Percentiles rank a stretch among this genome's conserved stretches.
phyloP scores from a whole-genome alignment of 1,140 invertebrate species.

The Lutraria rhynchaena region DNA sequence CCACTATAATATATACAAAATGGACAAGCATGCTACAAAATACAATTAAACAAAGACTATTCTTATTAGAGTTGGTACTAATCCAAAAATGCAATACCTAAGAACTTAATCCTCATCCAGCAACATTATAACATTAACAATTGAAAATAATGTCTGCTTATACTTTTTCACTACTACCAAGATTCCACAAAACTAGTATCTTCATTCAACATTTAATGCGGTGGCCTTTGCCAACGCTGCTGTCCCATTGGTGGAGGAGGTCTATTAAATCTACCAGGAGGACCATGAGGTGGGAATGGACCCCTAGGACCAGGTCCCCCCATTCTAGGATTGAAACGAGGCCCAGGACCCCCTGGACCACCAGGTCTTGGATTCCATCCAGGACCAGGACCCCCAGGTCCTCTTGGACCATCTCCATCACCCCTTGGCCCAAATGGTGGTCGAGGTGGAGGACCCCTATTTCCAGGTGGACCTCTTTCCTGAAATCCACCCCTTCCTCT shows the following conservation, averaged over 20 bases:
- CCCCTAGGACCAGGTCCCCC: constrained; percentile 50
- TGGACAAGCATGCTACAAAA: no score
- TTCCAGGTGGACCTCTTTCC: constrained; percentile 46
- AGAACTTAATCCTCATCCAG: no score
- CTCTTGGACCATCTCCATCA: constrained; percentile 50
- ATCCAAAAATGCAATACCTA: no score
- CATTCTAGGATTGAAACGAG: constrained; percentile 55
- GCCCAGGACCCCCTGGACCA: constrained; percentile 31
- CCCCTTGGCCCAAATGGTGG: constrained; percentile 47
- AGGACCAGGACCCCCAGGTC: constrained; percentile 41
- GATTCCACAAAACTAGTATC: no score
- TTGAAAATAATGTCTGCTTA: no score
- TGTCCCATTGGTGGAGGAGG: constrained; percentile 49
- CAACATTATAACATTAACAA: no score
- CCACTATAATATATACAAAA: no score
- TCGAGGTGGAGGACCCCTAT: constrained; percentile 43
- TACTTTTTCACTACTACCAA: no score
- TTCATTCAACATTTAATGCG: constrained; percentile 7
- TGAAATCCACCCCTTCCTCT: constrained; percentile 57
- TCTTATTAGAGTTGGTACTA: no score
- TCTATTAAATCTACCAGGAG: constrained; percentile 52
- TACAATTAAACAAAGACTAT: no score
- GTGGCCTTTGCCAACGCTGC: constrained; percentile 41
- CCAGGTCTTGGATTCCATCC: constrained; percentile 51
- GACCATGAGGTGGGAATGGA: constrained; percentile 16